phyloP scores from a whole-genome alignment of 2,888 invertebrate species.

The Athrips mouffetella region DNA sequence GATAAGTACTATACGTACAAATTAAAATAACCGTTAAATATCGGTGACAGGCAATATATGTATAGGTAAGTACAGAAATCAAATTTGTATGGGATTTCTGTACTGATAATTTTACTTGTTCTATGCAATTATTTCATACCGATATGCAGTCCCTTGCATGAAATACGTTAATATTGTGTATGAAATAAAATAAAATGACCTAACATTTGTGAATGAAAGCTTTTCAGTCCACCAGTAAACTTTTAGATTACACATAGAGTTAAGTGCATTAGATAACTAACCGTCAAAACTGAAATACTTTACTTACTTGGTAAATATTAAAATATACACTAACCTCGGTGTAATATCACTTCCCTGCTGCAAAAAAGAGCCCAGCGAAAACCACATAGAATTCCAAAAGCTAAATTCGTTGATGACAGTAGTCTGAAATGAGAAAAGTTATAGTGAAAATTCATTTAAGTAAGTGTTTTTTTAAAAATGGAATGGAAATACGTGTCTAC shows the following conservation, averaged over 20 bases:
- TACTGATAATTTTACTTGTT: no score
- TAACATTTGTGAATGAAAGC: no score
- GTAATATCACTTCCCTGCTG: slow-evolving; percentile 98
- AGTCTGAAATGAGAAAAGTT: slow-evolving; percentile 53
- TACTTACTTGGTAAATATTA: slow-evolving; percentile 33
- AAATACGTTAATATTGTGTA: no score
- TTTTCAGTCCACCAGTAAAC: no score
- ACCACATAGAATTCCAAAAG: slow-evolving; percentile 98
- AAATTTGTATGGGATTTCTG: no score
- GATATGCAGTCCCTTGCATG: no score
- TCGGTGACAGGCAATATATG: no score
- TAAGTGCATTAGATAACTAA: slow-evolving; percentile 14
- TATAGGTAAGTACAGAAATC: no score
- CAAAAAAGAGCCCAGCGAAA: slow-evolving; percentile 98
- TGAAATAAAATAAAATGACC: not conserved
- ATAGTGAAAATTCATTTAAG: not conserved
- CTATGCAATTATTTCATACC: no score
- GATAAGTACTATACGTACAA: no score
- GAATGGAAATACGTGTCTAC: slow-evolving; percentile 28
- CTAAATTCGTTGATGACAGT: slow-evolving; percentile 94
- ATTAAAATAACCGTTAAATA: no score
- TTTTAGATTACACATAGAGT: not conserved
- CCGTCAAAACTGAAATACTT: slow-evolving; percentile 25
- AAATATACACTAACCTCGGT: slow-evolving; percentile 84
- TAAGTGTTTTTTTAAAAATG: not conserved